A percentile compares a stretch with the other conserved stretches of the same genome.
Evolutionary conservation across 2,797 vertebrate genomes (phyloP).

Genomic region (Thaleichthys pacificus): DNA sequence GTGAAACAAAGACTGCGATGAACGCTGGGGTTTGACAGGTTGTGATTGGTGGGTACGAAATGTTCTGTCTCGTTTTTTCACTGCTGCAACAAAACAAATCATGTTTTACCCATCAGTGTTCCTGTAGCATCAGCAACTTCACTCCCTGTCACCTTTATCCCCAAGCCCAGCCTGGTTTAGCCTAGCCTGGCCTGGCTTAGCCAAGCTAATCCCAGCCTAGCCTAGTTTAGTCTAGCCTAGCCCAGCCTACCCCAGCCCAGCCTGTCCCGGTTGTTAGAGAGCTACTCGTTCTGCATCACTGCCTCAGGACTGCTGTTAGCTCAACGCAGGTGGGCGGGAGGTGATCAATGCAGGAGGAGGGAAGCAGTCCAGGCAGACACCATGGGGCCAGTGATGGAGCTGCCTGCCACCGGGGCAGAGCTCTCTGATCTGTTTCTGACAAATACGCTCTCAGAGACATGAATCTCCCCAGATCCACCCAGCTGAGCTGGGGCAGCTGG

Average conservation of each 20-base stretch:
- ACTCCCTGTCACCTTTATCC: not conserved
- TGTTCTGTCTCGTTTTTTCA: not conserved
- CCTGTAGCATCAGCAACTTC: too few relatives aligned
- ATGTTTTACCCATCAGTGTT: too few relatives aligned
- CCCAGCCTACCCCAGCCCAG: not conserved
- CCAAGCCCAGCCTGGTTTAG: too few relatives aligned
- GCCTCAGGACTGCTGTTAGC: not conserved
- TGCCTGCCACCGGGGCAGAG: not conserved
- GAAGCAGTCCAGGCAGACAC: not conserved
- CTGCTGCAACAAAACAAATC: too few relatives aligned
- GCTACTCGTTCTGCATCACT: not conserved
- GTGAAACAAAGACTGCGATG: not conserved
- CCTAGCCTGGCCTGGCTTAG: too few relatives aligned
- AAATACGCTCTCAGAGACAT: not conserved
- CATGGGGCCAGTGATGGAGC: constrained; percentile 1
- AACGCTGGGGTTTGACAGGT: not conserved
- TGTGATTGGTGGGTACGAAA: not conserved
- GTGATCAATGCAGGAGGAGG: not conserved
- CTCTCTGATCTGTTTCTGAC: not conserved
- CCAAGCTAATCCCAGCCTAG: too few relatives aligned
- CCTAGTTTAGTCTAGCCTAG: not conserved
- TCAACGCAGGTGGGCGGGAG: not conserved
- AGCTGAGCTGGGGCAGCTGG: constrained; percentile 1
- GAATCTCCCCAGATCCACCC: not conserved
- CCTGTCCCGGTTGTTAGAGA: not conserved